Percentiles rank a stretch among this genome's conserved stretches.
Conservation (phyloP, 1,140 invertebrate species). For the Protaetia brevitarsis region DNA sequence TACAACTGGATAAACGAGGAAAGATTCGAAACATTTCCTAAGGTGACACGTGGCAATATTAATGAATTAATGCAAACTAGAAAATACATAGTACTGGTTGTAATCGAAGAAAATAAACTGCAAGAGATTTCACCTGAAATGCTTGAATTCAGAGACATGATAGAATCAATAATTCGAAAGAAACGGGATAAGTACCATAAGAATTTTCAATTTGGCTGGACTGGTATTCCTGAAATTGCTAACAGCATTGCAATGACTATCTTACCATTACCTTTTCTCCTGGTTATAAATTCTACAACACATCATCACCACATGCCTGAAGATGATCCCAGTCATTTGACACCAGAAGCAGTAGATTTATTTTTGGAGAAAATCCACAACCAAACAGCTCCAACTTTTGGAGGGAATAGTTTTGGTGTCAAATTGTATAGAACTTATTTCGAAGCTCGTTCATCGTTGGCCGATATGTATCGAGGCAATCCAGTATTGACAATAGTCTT, state of each 20-base stretch:
- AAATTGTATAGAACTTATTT: conserved; percentile 73
- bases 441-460: conserved; percentile 68
- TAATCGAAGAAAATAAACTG: conserved; percentile 84
- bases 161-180: conserved; percentile 75
- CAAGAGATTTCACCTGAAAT: conserved; percentile 77
- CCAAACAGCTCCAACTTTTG: conserved; percentile 71
- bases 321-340: conserved; percentile 76
- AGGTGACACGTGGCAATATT: conserved; percentile 80
- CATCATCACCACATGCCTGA: conserved; percentile 88
- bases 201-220: conserved; percentile 91
- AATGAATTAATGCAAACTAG: conserved; percentile 78
- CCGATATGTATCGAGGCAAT: conserved; percentile 87
- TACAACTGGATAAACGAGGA: conserved; percentile 87
- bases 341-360: conserved; percentile 71
- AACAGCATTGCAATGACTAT: conserved; percentile 88
- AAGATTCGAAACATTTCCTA: conserved; percentile 86
- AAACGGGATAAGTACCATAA: conserved; percentile 76
- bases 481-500: conserved; percentile 84
- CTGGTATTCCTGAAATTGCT: conserved; percentile 78
- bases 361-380: conserved; percentile 75
- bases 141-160: conserved; percentile 79
- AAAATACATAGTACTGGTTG: conserved; percentile 81
- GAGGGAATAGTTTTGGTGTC: conserved; percentile 73
- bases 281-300: conserved; percentile 87
- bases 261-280: conserved; percentile 76